Conservation (phyloP, 2,797 vertebrate genomes). For the Crax fasciolata region DNA sequence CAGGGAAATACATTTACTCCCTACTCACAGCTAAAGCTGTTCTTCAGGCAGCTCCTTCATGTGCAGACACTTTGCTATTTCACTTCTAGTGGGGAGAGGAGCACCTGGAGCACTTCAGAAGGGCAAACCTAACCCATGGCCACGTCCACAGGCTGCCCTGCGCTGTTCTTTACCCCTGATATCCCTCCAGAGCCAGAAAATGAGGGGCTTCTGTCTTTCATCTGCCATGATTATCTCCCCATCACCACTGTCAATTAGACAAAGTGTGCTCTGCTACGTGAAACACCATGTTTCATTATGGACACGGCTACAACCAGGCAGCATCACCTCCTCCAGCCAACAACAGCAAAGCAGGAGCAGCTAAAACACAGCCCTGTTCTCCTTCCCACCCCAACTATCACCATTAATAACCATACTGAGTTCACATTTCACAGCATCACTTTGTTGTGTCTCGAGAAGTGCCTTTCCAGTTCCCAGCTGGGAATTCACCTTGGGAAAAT, state of each 20-base stretch:
- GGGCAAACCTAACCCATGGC: not conserved
- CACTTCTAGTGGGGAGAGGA: slow-evolving; percentile 10
- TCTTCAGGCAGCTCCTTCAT: slow-evolving; percentile 56
- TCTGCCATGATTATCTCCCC: not conserved
- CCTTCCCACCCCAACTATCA: rapidly evolving
- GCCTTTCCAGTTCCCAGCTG: not conserved
- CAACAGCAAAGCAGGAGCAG: not conserved
- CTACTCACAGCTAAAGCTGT: slow-evolving; percentile 41
- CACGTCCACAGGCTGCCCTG: not conserved
- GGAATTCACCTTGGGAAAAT: not conserved
- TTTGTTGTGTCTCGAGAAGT: not conserved
- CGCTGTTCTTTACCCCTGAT: not conserved
- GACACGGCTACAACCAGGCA: not conserved
- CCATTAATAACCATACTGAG: too few relatives aligned
- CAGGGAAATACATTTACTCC: slow-evolving; percentile 51
- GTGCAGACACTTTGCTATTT: slow-evolving; percentile 36
- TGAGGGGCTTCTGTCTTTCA: not conserved
- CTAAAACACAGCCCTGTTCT: not conserved
- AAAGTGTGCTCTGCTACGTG: not conserved
- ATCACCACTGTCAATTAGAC: not conserved
- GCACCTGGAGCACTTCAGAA: not conserved
- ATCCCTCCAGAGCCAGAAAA: not conserved
- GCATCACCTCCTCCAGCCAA: not conserved
- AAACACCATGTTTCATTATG: not conserved
- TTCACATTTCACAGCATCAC: not conserved